These are phyloP conservation scores for Hippolais icterina DNA, from an alignment of 2,113 vertebrate species.

Conservation along the genomic window DNA sequence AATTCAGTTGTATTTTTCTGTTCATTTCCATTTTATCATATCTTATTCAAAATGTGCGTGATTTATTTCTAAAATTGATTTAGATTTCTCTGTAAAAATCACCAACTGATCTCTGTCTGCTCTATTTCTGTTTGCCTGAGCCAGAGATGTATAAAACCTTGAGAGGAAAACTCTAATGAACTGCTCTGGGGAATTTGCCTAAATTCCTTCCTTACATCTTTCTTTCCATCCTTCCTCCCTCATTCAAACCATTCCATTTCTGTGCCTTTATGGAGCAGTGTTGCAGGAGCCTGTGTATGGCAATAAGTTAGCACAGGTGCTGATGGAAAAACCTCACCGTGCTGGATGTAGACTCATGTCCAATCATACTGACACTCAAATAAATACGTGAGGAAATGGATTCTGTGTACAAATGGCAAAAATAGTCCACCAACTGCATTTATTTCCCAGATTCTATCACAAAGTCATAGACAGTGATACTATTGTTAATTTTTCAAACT, in stretches of 20 bases:
- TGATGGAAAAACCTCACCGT: slow-evolving; percentile 32
- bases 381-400: neutral
- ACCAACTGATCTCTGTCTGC: neutral
- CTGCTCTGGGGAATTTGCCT: slow-evolving; percentile 48
- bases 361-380: slow-evolving; percentile 42
- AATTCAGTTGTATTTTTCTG: neutral
- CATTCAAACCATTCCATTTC: slow-evolving; percentile 70
- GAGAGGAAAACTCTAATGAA: slow-evolving; percentile 55
- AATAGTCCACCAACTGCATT: slow-evolving; percentile 8
- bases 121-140: neutral
- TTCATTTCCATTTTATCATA: neutral
- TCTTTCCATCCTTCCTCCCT: slow-evolving; percentile 10
- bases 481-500: neutral
- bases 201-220: slow-evolving; percentile 14
- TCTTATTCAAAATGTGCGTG: neutral
- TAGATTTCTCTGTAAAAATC: neutral
- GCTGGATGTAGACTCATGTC: slow-evolving; percentile 45
- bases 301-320: slow-evolving; percentile 72
- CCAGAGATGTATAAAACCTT: neutral
- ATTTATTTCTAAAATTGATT: neutral
- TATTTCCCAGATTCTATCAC: neutral
- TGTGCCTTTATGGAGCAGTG: slow-evolving; percentile 76
- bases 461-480: neutral
- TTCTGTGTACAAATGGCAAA: neutral
- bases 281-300: slow-evolving; percentile 74